A percentile compares a stretch with the other conserved stretches of the same genome.
phyloP scores from a whole-genome alignment of 2,113 vertebrate species.

The Bambusicola thoracicus region DNA sequence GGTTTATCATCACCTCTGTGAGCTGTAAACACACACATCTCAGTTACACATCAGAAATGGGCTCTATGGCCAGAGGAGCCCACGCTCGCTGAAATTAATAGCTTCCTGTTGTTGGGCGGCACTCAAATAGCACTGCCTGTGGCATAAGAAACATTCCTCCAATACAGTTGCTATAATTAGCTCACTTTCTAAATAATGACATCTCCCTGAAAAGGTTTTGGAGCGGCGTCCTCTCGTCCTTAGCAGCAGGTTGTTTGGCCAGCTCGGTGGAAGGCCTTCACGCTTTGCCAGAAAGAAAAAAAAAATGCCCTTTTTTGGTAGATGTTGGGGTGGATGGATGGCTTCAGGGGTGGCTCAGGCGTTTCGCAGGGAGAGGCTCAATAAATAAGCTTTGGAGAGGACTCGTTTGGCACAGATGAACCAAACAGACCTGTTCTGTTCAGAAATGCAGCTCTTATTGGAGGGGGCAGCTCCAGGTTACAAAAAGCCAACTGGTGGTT shows the following conservation, averaged over 20 bases:
- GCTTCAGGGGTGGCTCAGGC: not conserved
- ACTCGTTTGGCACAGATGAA: not conserved
- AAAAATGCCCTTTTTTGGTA: not conserved
- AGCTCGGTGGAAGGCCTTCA: not conserved
- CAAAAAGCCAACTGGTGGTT: not conserved
- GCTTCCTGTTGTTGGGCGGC: not conserved
- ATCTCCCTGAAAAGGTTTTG: not conserved
- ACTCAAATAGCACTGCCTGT: not conserved
- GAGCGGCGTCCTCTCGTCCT: not conserved
- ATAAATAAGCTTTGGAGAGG: not conserved
- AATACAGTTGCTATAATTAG: not conserved
- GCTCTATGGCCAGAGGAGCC: not conserved
- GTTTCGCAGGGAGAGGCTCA: not conserved
- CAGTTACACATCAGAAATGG: slow-evolving; percentile 29
- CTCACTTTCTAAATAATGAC: not conserved
- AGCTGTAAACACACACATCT: slow-evolving; percentile 73
- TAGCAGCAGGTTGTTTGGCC: not conserved
- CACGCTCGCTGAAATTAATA: not conserved
- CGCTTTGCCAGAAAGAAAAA: not conserved
- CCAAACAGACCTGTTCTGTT: rapidly evolving
- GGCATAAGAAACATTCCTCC: not conserved
- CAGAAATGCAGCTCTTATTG: not conserved
- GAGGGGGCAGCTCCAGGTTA: not conserved
- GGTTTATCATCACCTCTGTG: slow-evolving; percentile 6
- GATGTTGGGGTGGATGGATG: rapidly evolving